phyloP scores from a whole-genome alignment of 2,888 invertebrate genomes.

The Heteromurus nitidus region DNA sequence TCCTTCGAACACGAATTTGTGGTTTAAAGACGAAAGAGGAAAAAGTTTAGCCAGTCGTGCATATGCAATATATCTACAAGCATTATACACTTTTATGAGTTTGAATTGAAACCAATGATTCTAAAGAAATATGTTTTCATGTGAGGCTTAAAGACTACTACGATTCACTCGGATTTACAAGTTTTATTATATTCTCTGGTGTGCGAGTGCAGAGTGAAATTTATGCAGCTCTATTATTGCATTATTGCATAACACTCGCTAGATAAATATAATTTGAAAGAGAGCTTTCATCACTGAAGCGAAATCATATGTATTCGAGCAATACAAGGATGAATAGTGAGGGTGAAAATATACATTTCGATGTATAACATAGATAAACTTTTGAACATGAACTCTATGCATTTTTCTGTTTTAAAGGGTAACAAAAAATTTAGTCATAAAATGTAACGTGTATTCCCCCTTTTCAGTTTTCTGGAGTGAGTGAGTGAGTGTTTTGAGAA shows the following conservation, averaged over 20 bases:
- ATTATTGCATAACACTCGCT: conserved; percentile 32
- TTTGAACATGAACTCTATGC: not conserved
- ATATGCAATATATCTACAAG: not conserved
- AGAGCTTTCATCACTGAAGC: conserved; percentile 30
- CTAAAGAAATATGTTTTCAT: conserved; percentile 10
- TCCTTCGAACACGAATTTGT: not conserved
- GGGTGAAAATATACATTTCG: not conserved
- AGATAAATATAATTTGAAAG: not conserved
- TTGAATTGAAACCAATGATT: no score
- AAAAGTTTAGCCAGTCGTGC: conserved; percentile 32
- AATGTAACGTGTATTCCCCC: no score
- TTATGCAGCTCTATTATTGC: conserved; percentile 14
- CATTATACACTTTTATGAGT: not conserved
- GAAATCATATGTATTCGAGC: not conserved
- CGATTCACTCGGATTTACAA: not conserved
- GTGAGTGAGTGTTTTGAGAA: not conserved
- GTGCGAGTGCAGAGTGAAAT: conserved; percentile 35
- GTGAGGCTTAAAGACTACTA: not conserved
- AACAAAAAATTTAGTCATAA: not conserved
- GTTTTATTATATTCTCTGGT: not conserved
- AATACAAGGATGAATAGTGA: not conserved
- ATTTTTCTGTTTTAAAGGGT: not conserved
- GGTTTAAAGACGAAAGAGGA: conserved; percentile 14
- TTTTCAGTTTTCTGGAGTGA: not conserved
- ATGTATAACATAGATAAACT: not conserved